Evolutionary conservation across 2,113 vertebrate species (phyloP).

Genomic region (Poeciliopsis retropinna): DNA sequence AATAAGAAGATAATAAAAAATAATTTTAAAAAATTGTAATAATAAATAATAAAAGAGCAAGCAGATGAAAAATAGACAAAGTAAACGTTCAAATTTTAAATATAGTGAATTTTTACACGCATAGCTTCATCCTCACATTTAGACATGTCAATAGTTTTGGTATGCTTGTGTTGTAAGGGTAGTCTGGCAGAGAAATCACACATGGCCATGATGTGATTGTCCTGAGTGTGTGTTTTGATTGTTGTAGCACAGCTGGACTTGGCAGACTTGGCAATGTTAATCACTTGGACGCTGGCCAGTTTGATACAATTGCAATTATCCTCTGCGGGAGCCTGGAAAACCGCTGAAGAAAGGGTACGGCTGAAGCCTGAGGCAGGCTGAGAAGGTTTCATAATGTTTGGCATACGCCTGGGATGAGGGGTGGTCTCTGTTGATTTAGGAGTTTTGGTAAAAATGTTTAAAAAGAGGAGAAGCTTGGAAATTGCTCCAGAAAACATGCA

Average conservation of each 20-base stretch:
- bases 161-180: conserved; percentile 15
- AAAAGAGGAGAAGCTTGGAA: conserved; percentile 2
- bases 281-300: conserved; percentile 60
- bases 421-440: conserved; percentile 15
- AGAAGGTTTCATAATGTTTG: conserved; percentile 43
- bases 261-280: conserved; percentile 47
- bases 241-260: conserved; percentile 57
- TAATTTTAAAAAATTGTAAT: too few relatives aligned
- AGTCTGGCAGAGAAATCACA: conserved; percentile 21
- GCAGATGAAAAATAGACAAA: too few relatives aligned
- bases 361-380: conserved; percentile 28
- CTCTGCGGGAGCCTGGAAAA: conserved; percentile 41
- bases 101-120: too few relatives aligned
- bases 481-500: not conserved
- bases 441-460: conserved; percentile 18
- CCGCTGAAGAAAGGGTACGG: conserved; percentile 34
- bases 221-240: conserved; percentile 63
- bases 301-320: conserved; percentile 67
- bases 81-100: too few relatives aligned
- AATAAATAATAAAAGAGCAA: too few relatives aligned
- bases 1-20: too few relatives aligned
- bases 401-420: conserved; percentile 31
- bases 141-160: not conserved
- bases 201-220: conserved; percentile 45
- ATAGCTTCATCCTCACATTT: not conserved